These are phyloP conservation scores for Dryomyza anilis DNA, from an alignment of 2,888 invertebrate genomes.

Conservation along the genomic window DNA sequence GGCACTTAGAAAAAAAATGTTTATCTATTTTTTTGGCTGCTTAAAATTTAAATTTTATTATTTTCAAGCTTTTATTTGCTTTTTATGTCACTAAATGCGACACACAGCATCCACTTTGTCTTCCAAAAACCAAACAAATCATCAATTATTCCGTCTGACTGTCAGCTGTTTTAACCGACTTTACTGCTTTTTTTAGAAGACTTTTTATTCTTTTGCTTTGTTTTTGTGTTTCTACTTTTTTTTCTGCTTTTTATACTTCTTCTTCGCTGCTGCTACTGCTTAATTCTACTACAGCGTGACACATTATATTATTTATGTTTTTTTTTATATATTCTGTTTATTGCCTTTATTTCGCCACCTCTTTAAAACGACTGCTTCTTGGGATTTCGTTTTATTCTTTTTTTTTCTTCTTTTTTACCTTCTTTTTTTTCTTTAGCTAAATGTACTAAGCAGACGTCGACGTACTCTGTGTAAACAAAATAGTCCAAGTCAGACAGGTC, in stretches of 20 bases:
- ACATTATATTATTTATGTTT: background rate
- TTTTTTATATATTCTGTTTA: background rate
- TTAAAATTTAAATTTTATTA: no score
- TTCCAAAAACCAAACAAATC: slow-evolving; percentile 16
- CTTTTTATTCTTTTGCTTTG: slow-evolving; percentile 29
- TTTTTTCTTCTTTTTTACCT: no score
- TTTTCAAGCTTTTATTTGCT: no score
- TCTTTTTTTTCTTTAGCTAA: background rate
- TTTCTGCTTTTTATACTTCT: background rate
- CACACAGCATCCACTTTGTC: no score
- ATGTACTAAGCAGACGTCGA: background rate
- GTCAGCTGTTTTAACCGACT: slow-evolving; percentile 26
- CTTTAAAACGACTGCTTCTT: slow-evolving; percentile 7
- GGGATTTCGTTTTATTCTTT: no score
- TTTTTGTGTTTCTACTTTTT: slow-evolving; percentile 2
- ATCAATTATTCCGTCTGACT: slow-evolving; percentile 17
- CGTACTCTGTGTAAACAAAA: background rate
- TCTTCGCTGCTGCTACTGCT: background rate
- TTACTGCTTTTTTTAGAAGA: no score
- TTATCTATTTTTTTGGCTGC: no score
- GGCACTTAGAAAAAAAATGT: no score
- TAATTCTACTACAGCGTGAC: background rate
- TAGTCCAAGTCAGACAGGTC: no score
- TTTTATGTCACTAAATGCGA: no score
- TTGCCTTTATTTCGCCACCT: background rate